Conservation (phyloP, 1,140 invertebrate genomes). For the Lepidurus packardi region DNA sequence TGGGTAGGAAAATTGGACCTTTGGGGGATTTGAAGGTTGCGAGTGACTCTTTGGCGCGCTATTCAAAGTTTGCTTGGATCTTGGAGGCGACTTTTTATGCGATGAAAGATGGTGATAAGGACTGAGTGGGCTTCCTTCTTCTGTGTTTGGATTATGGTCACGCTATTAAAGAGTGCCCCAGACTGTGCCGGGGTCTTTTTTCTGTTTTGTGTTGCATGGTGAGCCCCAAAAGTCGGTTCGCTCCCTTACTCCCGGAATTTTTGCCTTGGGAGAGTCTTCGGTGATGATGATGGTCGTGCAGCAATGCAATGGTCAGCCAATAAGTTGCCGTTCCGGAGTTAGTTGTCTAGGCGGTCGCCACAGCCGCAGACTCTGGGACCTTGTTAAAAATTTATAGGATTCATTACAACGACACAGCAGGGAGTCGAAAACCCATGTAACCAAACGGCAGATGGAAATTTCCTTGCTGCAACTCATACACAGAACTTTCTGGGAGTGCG, state of each 20-base stretch:
- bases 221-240: background rate
- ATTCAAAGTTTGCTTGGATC: too few relatives aligned
- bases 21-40: too few relatives aligned
- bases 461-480: background rate
- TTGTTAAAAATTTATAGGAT: constrained; percentile 22
- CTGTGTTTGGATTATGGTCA: too few relatives aligned
- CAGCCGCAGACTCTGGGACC: constrained; percentile 5
- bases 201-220: background rate
- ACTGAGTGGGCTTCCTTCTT: too few relatives aligned
- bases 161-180: too few relatives aligned
- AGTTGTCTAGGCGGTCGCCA: background rate
- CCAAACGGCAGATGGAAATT: constrained; percentile 19
- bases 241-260: background rate
- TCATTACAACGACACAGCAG: constrained; percentile 21
- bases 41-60: too few relatives aligned
- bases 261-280: background rate
- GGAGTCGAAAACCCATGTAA: background rate
- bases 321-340: constrained; percentile 1
- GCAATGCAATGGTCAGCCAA: background rate
- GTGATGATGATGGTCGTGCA: background rate
- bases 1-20: too few relatives aligned
- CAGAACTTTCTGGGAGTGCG: background rate
- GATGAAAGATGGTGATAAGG: too few relatives aligned
- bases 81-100: too few relatives aligned
- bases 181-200: too few relatives aligned